Evolutionary conservation across 2,888 invertebrate genomes (phyloP), one percentile per base, ranked within the genome.

Genomic region (Torymus tubicola): DNA sequence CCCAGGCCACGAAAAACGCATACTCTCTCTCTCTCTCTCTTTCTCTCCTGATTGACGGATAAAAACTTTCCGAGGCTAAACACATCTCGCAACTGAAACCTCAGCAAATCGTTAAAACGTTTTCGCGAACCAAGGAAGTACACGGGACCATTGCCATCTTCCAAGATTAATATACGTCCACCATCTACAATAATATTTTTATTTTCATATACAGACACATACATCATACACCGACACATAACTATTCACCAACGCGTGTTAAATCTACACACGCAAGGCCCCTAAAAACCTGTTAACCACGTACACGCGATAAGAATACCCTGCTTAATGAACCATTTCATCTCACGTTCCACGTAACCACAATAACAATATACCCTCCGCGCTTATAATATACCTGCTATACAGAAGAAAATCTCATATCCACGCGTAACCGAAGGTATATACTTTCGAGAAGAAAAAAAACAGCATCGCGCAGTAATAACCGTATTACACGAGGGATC

Each of bases 261-360:
- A 58, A 58, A 57, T 69, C 42, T 42, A 13, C 64, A 8, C 53
- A 2, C 2, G 42, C 57, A 11, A 10, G 12, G 8, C 42, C 0
- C 63, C 13, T 64, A 67, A 55, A 69, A 68, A 55, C 55, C 42
- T 24, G 63, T 63, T 68, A 61, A 69, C 14, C 61, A 63, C 69
- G 53, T 63, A 21, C 10, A 12, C 12, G 4, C 16, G 64, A 63
- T 64, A 72, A 31, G 31, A 8, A 53, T 55, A 42, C 31, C 12
- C 16, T 2, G 14, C 18, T 60, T 76, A 76, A 76, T 76, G 76
- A 63, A 75, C 69, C 61, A 24, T 63, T 68, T 24, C 53, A 31
- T 11, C 57, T 55, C 24, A 11, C 11, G 18, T 58, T n/a, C 2
- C 16, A 60, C 60, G 24, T 10, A 21, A 8, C 18, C 42, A 55